Evolutionary conservation across 2,888 invertebrate species (phyloP).

Genomic region (Rhodophaea formosa): DNA sequence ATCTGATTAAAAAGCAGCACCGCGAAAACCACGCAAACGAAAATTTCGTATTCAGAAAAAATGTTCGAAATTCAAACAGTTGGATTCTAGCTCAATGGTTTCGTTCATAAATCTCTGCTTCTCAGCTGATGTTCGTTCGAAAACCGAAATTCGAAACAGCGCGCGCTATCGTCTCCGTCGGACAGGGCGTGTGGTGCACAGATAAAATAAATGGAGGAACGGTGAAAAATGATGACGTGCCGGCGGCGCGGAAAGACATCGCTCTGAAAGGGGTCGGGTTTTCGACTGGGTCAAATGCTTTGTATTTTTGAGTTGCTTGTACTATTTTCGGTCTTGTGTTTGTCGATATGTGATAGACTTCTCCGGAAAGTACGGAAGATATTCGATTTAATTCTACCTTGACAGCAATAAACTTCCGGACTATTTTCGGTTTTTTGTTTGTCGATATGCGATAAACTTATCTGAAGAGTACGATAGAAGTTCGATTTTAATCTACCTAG

Average conservation of each 20-base stretch:
- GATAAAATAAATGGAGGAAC: slow-evolving; percentile 79
- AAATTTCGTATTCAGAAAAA: slow-evolving; percentile 36
- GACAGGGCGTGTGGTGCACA: slow-evolving; percentile 73
- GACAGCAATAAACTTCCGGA: no score
- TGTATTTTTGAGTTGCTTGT: slow-evolving; percentile 31
- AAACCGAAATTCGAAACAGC: slow-evolving; percentile 62
- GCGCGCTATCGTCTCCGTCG: slow-evolving; percentile 53
- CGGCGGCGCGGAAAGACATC: slow-evolving; percentile 67
- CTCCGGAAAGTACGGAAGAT: no score
- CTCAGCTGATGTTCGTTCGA: slow-evolving; percentile 71
- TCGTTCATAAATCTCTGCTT: slow-evolving; percentile 73
- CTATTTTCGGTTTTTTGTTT: not conserved
- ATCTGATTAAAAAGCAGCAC: not conserved
- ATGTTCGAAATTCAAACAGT: slow-evolving; percentile 62
- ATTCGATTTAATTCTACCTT: no score
- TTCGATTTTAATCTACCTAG: no score
- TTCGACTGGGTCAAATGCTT: slow-evolving; percentile 60
- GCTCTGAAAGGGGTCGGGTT: slow-evolving; percentile 61
- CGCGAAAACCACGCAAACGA: slow-evolving; percentile 26
- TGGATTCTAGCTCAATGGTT: slow-evolving; percentile 69
- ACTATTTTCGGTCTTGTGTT: not conserved
- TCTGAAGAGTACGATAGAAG: no score
- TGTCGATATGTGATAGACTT: not conserved
- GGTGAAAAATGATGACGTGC: slow-evolving; percentile 78
- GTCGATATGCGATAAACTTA: not conserved